phyloP scores from a whole-genome alignment of 2,113 vertebrate genomes.

The Oreochromis niloticus region DNA sequence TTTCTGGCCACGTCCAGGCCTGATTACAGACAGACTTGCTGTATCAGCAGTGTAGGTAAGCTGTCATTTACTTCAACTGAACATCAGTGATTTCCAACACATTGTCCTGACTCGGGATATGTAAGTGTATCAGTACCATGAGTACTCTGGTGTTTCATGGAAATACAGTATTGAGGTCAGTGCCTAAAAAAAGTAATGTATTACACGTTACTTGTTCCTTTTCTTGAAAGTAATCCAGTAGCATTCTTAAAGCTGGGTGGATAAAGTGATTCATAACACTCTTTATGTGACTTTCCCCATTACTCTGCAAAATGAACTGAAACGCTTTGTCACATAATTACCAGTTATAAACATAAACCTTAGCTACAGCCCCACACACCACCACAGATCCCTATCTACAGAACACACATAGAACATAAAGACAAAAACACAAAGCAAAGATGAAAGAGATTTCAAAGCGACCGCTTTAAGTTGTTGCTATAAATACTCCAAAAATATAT shows the following conservation, averaged over 20 bases:
- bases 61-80: background rate
- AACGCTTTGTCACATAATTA: background rate
- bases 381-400: background rate
- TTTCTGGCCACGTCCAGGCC: background rate
- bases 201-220: background rate
- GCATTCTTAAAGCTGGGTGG: background rate
- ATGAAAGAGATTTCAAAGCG: background rate
- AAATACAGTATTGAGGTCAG: background rate
- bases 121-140: background rate
- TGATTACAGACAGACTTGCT: background rate
- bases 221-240: background rate
- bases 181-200: background rate
- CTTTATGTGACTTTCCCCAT: background rate
- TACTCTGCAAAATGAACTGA: background rate
- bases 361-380: background rate
- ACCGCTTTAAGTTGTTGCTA: background rate
- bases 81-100: background rate
- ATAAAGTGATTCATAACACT: background rate
- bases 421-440: background rate
- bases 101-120: background rate
- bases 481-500: background rate
- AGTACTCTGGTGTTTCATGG: background rate
- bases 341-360: background rate
- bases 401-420: background rate
- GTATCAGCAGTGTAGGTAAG: background rate